These are phyloP conservation scores for Pteromalus puparum DNA, from an alignment of 1,140 invertebrate genomes.

Conservation along the genomic window DNA sequence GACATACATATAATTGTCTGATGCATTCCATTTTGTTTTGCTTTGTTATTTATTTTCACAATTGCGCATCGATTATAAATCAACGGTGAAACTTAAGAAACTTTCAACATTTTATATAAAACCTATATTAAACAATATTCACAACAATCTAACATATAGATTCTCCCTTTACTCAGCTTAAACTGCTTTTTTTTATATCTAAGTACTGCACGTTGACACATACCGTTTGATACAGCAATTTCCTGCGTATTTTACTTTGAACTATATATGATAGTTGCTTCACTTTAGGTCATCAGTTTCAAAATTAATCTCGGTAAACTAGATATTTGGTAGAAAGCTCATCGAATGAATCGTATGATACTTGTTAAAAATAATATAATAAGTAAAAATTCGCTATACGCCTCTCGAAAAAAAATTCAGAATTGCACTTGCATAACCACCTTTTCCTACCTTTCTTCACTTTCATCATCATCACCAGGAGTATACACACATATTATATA, in stretches of 20 bases:
- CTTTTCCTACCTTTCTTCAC: not conserved
- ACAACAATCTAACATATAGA: conserved; percentile 70
- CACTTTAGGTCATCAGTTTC: not conserved
- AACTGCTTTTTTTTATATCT: conserved; percentile 65
- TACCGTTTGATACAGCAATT: conserved; percentile 61
- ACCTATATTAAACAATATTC: conserved; percentile 72
- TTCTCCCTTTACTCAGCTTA: not conserved
- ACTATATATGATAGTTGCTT: not conserved
- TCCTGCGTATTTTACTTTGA: not conserved
- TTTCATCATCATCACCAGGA: not conserved
- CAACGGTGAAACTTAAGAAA: conserved; percentile 63
- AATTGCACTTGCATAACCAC: not conserved
- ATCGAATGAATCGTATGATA: too few relatives aligned
- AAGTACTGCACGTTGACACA: conserved; percentile 63
- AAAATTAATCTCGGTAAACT: too few relatives aligned
- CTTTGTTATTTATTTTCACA: conserved; percentile 27
- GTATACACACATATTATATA: not conserved
- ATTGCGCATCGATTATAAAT: conserved; percentile 54
- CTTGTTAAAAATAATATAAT: too few relatives aligned
- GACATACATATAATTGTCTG: conserved; percentile 35
- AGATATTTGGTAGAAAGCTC: too few relatives aligned
- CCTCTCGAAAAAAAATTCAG: not conserved
- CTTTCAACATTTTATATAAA: conserved; percentile 70
- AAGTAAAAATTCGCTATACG: not conserved
- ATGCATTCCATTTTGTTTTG: conserved; percentile 20